Conservation (phyloP, 2,888 invertebrate species). For the Blera fallax region DNA sequence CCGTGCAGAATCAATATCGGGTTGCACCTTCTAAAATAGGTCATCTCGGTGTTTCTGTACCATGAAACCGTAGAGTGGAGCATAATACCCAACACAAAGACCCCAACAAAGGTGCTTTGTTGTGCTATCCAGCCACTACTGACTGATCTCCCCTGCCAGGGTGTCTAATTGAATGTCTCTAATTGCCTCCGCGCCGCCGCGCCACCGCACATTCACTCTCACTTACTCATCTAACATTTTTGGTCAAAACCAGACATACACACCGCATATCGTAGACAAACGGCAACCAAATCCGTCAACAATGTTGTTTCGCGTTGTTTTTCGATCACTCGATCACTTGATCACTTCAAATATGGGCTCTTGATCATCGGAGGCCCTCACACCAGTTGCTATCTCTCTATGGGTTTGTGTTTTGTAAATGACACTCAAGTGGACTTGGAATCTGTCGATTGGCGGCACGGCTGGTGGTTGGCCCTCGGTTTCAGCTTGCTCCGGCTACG, state of each 20-base stretch:
- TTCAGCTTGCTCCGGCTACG: constrained; percentile 23
- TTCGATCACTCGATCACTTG: constrained; percentile 63
- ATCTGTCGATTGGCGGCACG: constrained; percentile 37
- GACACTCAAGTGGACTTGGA: constrained; percentile 70
- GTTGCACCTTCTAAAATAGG: constrained; percentile 37
- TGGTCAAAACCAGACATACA: constrained; percentile 41
- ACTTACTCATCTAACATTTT: constrained; percentile 58
- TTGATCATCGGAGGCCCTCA: constrained; percentile 67
- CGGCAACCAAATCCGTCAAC: constrained; percentile 69
- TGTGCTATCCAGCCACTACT: constrained; percentile 23
- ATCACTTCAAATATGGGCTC: constrained; percentile 71
- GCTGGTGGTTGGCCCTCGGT: constrained; percentile 39
- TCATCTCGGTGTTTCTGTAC: constrained; percentile 1
- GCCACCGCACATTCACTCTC: constrained; percentile 50
- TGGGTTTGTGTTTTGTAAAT: constrained; percentile 67
- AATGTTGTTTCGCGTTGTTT: constrained; percentile 60
- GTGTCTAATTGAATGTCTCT: constrained; percentile 60
- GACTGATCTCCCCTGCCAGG: constrained; percentile 20
- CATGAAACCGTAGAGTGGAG: background rate
- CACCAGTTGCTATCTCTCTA: constrained; percentile 48
- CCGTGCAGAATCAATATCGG: constrained; percentile 28
- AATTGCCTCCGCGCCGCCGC: constrained; percentile 43
- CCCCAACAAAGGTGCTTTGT: constrained; percentile 12
- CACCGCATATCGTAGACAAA: constrained; percentile 52
- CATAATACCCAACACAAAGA: constrained; percentile 9